Percentiles rank a stretch among this genome's conserved stretches.
phyloP scores from a whole-genome alignment of 2,888 invertebrate genomes.

The Nesidiocoris tenuis region DNA sequence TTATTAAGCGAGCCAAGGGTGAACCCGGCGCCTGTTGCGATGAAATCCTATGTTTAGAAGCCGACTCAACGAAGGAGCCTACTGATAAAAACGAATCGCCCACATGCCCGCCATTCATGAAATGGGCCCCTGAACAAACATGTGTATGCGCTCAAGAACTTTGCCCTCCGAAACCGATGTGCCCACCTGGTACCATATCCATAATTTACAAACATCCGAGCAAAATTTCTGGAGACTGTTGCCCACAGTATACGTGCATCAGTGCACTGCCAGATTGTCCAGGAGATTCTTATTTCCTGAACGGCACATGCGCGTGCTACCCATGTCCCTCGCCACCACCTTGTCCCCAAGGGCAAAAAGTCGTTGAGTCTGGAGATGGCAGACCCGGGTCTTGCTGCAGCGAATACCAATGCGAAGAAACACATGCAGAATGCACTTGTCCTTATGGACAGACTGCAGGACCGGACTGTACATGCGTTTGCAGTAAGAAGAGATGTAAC shows the following conservation, averaged over 20 bases:
- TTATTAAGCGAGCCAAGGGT: not conserved
- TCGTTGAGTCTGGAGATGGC: not conserved
- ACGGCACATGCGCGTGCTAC: not conserved
- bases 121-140: not conserved
- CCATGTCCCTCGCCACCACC: not conserved
- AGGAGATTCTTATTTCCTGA: not conserved
- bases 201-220: not conserved
- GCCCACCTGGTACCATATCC: not conserved
- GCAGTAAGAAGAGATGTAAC: not conserved
- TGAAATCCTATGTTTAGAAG: not conserved
- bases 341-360: not conserved
- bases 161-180: not conserved
- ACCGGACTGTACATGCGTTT: not conserved
- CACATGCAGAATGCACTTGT: not conserved
- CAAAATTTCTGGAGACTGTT: not conserved
- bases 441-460: not conserved
- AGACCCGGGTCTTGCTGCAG: not conserved
- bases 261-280: not conserved
- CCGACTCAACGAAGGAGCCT: no score
- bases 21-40: not conserved
- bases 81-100: no score
- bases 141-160: not conserved
- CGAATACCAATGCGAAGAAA: not conserved
- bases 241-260: not conserved
- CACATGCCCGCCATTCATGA: not conserved